These are phyloP conservation scores for Cyphomyrmex costatus DNA, from an alignment of 1,140 invertebrate genomes.

Conservation along the genomic window DNA sequence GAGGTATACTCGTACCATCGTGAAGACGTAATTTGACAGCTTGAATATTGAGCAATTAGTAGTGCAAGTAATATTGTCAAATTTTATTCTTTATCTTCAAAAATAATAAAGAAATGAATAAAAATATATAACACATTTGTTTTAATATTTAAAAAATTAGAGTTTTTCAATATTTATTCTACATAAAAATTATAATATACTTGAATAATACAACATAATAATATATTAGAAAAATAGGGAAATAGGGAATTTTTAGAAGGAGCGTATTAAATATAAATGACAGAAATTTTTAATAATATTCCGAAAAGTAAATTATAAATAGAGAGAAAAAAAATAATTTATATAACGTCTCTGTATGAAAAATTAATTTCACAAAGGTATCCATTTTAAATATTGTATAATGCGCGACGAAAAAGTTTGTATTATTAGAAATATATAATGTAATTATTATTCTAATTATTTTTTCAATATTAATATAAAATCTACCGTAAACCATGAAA, in stretches of 20 bases:
- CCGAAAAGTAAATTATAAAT: background rate
- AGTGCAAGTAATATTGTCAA: background rate
- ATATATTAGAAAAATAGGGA: background rate
- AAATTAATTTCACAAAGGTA: background rate
- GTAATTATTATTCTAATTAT: background rate
- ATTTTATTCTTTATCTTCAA: background rate
- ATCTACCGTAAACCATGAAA: background rate
- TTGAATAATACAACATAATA: background rate
- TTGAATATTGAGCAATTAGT: background rate
- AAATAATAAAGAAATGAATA: background rate
- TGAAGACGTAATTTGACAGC: background rate
- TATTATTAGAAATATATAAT: background rate
- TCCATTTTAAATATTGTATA: background rate
- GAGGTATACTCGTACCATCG: background rate
- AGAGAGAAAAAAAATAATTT: background rate
- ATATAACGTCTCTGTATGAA: background rate
- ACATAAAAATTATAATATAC: background rate
- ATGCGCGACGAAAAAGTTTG: background rate
- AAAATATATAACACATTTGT: background rate
- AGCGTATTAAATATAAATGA: background rate
- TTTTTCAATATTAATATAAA: conserved; percentile 2
- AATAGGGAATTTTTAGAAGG: background rate
- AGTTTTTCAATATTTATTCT: background rate
- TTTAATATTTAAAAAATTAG: background rate
- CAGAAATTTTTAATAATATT: no score